Conservation (phyloP, 2,888 invertebrate genomes). For the Glaucopsyche alexis region DNA sequence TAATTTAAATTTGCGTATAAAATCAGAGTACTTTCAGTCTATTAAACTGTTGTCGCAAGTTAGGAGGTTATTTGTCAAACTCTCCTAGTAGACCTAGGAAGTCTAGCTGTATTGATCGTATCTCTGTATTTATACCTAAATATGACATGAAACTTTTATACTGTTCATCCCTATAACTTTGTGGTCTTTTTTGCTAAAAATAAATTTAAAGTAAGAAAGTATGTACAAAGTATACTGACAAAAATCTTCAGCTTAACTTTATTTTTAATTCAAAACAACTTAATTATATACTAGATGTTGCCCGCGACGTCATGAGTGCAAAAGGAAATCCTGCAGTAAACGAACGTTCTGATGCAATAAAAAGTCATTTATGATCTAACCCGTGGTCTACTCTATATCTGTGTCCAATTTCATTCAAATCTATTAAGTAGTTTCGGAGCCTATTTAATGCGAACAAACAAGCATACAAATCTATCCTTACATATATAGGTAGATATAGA, state of each 20-base stretch:
- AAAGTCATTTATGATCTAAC: too few species aligned
- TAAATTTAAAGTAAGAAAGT: neutral
- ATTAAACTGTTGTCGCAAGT: neutral
- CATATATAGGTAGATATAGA: too few species aligned
- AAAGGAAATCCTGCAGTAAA: too few species aligned
- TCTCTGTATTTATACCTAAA: slow-evolving; percentile 8
- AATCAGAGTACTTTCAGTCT: neutral
- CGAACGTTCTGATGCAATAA: too few species aligned
- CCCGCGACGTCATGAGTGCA: too few species aligned
- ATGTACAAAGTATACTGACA: too few species aligned
- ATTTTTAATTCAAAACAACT: neutral
- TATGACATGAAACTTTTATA: neutral
- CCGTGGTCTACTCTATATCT: too few species aligned
- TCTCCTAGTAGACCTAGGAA: neutral
- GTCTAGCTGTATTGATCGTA: slow-evolving; percentile 38
- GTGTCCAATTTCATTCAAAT: too few species aligned
- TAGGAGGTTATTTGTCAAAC: slow-evolving; percentile 23
- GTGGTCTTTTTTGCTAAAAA: neutral
- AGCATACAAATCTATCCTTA: too few species aligned
- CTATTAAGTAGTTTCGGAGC: too few species aligned
- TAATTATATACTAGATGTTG: neutral
- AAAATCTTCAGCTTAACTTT: too few species aligned
- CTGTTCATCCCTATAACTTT: neutral
- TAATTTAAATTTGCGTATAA: neutral
- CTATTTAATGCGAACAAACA: too few species aligned